phyloP scores from a whole-genome alignment of 2,888 invertebrate species.

The Hypercompe scribonia region DNA sequence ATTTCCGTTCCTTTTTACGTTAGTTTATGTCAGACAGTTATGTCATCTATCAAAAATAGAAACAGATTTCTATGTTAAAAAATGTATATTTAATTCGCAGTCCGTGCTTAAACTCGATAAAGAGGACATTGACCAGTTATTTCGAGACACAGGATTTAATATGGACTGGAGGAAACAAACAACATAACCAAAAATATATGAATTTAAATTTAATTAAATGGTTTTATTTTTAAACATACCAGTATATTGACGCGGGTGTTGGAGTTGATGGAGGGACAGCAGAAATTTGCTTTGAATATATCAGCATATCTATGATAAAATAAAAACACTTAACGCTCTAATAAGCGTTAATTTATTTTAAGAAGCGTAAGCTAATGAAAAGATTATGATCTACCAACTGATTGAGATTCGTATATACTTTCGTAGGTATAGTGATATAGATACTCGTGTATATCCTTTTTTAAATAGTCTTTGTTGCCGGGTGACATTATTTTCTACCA shows the following conservation, averaged over 20 bases:
- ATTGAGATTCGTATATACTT: too few relatives aligned
- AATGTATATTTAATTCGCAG: slow-evolving; percentile 46
- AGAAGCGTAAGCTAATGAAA: too few relatives aligned
- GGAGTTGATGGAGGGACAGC: too few relatives aligned
- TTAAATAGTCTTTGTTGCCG: background rate
- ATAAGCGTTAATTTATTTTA: too few relatives aligned
- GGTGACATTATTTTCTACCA: background rate
- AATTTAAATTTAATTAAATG: slow-evolving; percentile 9
- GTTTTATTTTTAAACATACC: slow-evolving; percentile 21
- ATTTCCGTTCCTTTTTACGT: too few relatives aligned
- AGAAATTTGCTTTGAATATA: background rate
- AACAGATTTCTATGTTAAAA: background rate
- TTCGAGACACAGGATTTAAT: slow-evolving; percentile 73
- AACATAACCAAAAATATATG: slow-evolving; percentile 35
- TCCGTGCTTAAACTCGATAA: slow-evolving; percentile 65
- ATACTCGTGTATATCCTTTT: too few relatives aligned
- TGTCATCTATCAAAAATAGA: background rate
- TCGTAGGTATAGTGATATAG: too few relatives aligned
- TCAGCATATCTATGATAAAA: too few relatives aligned
- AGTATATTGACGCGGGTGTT: too few relatives aligned
- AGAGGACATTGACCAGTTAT: slow-evolving; percentile 74
- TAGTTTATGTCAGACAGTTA: too few relatives aligned
- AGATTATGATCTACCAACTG: too few relatives aligned
- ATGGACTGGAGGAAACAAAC: slow-evolving; percentile 50
- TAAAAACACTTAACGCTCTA: too few relatives aligned